Percentiles rank a stretch among this genome's conserved stretches.
phyloP scores from a whole-genome alignment of 2,113 vertebrate species.

The Pyxicephalus adspersus region DNA sequence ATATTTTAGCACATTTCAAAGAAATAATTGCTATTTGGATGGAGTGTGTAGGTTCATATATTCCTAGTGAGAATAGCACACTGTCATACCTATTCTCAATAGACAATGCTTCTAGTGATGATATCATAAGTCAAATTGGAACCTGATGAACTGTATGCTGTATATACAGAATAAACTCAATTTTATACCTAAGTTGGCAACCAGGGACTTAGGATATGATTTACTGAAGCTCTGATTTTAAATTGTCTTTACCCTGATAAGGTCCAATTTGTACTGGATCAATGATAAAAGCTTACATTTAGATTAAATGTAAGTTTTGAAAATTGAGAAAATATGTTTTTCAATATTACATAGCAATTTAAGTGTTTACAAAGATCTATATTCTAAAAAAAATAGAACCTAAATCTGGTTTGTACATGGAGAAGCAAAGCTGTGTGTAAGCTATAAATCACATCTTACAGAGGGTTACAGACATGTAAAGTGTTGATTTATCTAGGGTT shows the following conservation, averaged over 20 bases:
- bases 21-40: constrained; percentile 34
- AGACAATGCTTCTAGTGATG: constrained; percentile 9
- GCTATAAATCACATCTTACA: no score
- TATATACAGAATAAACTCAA: constrained; percentile 29
- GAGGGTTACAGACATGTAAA: no score
- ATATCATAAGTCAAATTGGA: constrained; percentile 37
- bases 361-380: no score
- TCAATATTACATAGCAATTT: background rate
- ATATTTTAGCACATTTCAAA: constrained; percentile 41
- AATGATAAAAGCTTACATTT: no score
- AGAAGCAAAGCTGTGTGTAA: no score
- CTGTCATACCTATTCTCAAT: constrained; percentile 24
- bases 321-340: background rate
- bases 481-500: no score
- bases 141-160: constrained; percentile 29
- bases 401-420: no score
- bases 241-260: background rate
- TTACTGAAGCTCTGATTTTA: background rate
- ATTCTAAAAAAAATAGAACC: no score
- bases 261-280: no score
- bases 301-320: no score
- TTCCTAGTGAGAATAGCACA: constrained; percentile 34
- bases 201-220: background rate
- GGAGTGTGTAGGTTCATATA: constrained; percentile 4
- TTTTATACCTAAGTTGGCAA: background rate